Evolutionary conservation across 2,113 vertebrate species (phyloP), one percentile per base, ranked within the genome.

Genomic region (Sakesphorus luctuosus): DNA sequence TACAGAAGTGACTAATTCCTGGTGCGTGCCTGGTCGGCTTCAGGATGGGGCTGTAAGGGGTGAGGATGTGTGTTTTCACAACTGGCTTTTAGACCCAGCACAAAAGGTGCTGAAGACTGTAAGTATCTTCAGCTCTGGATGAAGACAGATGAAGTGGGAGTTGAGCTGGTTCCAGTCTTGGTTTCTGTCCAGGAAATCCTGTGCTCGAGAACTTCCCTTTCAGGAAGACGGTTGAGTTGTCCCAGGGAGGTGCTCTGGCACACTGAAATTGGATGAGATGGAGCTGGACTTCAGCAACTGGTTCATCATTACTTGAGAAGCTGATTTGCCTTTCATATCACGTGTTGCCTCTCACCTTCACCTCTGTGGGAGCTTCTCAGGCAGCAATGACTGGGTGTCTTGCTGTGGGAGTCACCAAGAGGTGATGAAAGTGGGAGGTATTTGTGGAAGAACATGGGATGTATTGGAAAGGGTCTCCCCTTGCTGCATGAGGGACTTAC

Each of bases 21-120:
- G 65, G 3, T 52, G 13, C 2, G 0, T 72, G 49, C 71, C 53
- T 1, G 2, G 12, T 11, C 0, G 0, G 46, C 71, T 68, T 65
- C 0, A 0, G 28, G 33, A 58, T 43, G 63, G 46, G 47, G 20
- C 35, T 87, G 9, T 33, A 11, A 26, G 35, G 38, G n/a, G 6
- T 35, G 38, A 89, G 44, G 28, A 36, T 44, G 38, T 50, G 33
- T 38, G 29, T 61, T 50, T 93, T 61, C 46, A 58, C 36, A 59
- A 4, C 4, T 1, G 11, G 44, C 47, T 84, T 75, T 78, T 74
- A 33, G 35, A 71, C 23, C 6, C 19, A 10, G n/a, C 1, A 4
- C 18, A 82, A 31, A 68, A 73, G 7, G 15, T 9, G 11, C 82
- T 93, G 61, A 44, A 73, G 47, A 5, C 7, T 43, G 21, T 19